Base-by-base conservation (phyloP, 1,140 invertebrate species). In the Camponotus pennsylvanicus region DNA sequence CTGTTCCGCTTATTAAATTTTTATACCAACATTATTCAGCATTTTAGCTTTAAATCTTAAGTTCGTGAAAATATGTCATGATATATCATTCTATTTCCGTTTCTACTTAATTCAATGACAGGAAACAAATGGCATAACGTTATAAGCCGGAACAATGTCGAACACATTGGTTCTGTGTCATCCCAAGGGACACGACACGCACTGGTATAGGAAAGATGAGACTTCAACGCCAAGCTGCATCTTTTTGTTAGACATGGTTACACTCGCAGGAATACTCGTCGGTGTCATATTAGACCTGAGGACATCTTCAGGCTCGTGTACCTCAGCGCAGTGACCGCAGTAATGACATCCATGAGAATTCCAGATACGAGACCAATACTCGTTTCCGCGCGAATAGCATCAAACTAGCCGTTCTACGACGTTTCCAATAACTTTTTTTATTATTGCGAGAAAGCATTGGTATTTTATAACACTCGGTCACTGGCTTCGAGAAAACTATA, bases 171-270 rank as follows among this genome's bases (percentile, higher is more conserved):
- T 80, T 18, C 52, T 37, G 18, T 59, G 79, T 75, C 69, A 5
- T 61, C 79, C 13, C 57, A 42, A 34, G 55, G 32, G 79, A 63
- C n/a, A 32, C 42, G 57, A 63, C 69, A 61, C 40, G 45, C 37
- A 15, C 63, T 27, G 7, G 64, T 45, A 73, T 27, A 71, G 67
- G 49, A 61, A 52, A 83, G 69, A n/a, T 63, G 79, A 83, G 57
- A 83, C 40, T 67, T 45, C 55, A 57, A 21, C n/a, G 37, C 15
- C 49, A 27, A 34, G 78, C 18, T 15, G 27, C 67, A 52, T 71
- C 78, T 63, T 83, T 75, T 57, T 67, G 52, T 82, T 82, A 59
- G 77, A 69, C 45, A 55, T 55, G 67, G 37, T 59, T 34, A 52
- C 67, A 45, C 3, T 34, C 52, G 27, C 55, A 49, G 57, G 57